phyloP scores from a whole-genome alignment of 2,797 vertebrate genomes.

The Microtus agrestis region DNA sequence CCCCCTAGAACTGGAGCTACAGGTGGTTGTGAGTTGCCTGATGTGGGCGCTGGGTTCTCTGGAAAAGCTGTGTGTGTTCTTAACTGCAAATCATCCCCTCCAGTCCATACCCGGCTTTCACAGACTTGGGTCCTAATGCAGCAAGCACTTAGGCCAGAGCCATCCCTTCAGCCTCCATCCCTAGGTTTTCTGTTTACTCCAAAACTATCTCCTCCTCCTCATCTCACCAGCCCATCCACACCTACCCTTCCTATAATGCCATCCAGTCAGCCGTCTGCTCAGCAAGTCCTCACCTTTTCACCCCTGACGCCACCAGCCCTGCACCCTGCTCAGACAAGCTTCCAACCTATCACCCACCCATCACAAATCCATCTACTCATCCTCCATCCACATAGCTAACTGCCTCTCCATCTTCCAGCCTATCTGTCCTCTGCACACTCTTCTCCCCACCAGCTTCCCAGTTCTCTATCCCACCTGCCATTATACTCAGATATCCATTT shows the following conservation, averaged over 20 bases:
- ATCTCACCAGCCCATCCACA: neutral
- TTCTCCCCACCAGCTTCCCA: neutral
- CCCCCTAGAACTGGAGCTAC: neutral
- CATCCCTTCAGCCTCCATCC: neutral
- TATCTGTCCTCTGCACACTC: neutral
- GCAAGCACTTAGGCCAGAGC: neutral
- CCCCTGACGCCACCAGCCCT: neutral
- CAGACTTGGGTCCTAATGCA: neutral
- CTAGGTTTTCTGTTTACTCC: neutral
- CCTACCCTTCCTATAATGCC: neutral
- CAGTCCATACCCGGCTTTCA: neutral
- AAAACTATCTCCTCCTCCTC: neutral
- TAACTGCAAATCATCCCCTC: neutral
- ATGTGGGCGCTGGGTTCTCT: neutral
- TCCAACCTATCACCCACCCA: too few relatives aligned
- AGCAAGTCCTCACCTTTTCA: neutral
- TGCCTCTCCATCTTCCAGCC: neutral
- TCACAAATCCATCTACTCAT: accelerated
- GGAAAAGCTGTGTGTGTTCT: neutral
- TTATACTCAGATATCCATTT: neutral
- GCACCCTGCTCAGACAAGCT: too few relatives aligned
- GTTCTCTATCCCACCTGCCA: neutral
- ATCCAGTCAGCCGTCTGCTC: neutral
- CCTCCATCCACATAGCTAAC: neutral
- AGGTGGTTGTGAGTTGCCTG: neutral